phyloP scores from a whole-genome alignment of 2,888 invertebrate species.

The Drosophila dives region DNA sequence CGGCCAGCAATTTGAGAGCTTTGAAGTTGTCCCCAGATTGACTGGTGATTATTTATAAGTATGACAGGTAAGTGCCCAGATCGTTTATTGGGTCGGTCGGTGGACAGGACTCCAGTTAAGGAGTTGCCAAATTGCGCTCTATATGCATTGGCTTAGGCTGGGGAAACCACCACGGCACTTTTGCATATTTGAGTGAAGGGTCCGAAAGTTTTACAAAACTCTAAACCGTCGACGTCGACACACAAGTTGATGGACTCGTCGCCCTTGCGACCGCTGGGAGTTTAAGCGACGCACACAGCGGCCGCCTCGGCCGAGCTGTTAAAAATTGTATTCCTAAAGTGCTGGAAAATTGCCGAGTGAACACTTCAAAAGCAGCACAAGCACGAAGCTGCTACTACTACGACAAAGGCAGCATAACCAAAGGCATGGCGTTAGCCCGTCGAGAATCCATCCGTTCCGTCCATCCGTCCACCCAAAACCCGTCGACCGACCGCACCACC shows the following conservation, averaged over 20 bases:
- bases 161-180: slow-evolving; percentile 3
- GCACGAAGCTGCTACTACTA: background rate
- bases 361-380: slow-evolving; percentile 64
- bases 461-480: background rate
- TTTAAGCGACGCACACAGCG: slow-evolving; percentile 78
- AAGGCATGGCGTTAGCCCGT: slow-evolving; percentile 26
- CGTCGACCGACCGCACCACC: slow-evolving; percentile 27
- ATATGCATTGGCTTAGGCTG: slow-evolving; percentile 9
- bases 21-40: slow-evolving; percentile 3
- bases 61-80: slow-evolving; percentile 38
- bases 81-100: slow-evolving; percentile 17
- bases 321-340: slow-evolving; percentile 75
- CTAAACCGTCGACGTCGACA: slow-evolving; percentile 34
- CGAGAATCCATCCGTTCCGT: slow-evolving; percentile 53
- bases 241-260: slow-evolving; percentile 58
- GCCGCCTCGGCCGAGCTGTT: slow-evolving; percentile 72
- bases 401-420: background rate
- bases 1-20: slow-evolving; percentile 33
- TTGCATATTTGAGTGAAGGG: slow-evolving; percentile 62
- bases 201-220: slow-evolving; percentile 54
- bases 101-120: slow-evolving; percentile 4
- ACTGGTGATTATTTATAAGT: slow-evolving; percentile 52
- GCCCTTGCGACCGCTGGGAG: slow-evolving; percentile 50
- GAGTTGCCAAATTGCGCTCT: background rate
- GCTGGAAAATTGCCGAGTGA: slow-evolving; percentile 72